A percentile compares a stretch with the other conserved stretches of the same genome.
Conservation (phyloP, 2,113 vertebrate genomes). For the Tapirus terrestris region DNA sequence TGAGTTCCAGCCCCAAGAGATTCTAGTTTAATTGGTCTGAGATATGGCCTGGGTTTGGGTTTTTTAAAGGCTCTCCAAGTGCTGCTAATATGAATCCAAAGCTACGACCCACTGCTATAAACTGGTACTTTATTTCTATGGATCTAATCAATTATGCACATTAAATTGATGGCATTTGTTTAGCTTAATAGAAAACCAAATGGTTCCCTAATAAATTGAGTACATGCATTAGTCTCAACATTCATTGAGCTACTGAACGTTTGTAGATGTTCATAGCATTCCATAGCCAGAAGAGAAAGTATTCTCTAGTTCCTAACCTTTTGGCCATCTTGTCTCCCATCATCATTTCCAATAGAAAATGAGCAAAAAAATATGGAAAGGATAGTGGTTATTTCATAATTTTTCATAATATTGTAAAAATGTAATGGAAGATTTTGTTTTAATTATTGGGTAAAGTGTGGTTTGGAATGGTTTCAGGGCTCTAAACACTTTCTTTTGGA, state of each 20-base stretch:
- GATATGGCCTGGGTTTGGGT: not conserved
- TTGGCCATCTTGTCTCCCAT: not conserved
- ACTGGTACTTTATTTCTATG: slow-evolving; percentile 18
- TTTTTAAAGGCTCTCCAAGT: slow-evolving; percentile 36
- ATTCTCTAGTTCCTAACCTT: not conserved
- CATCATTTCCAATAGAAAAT: slow-evolving; percentile 24
- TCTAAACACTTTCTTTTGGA: not conserved
- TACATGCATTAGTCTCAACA: not conserved
- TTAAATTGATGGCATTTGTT: slow-evolving; percentile 29
- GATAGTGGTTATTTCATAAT: not conserved
- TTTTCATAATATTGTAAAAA: not conserved
- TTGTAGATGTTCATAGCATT: not conserved
- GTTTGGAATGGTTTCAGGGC: slow-evolving; percentile 27
- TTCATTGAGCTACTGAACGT: not conserved
- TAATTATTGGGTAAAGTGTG: not conserved
- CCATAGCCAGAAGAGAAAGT: not conserved
- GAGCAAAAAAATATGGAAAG: slow-evolving; percentile 15
- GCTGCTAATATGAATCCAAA: slow-evolving; percentile 36
- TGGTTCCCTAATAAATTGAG: slow-evolving; percentile 1
- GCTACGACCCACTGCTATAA: slow-evolving; percentile 32
- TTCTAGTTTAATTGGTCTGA: slow-evolving; percentile 38
- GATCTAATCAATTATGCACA: slow-evolving; percentile 29
- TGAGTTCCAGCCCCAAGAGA: slow-evolving; percentile 26
- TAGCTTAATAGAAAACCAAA: slow-evolving; percentile 43
- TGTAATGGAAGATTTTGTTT: not conserved